Evolutionary conservation across 1,140 invertebrate genomes (phyloP).

Genomic region (Pissodes strobi): DNA sequence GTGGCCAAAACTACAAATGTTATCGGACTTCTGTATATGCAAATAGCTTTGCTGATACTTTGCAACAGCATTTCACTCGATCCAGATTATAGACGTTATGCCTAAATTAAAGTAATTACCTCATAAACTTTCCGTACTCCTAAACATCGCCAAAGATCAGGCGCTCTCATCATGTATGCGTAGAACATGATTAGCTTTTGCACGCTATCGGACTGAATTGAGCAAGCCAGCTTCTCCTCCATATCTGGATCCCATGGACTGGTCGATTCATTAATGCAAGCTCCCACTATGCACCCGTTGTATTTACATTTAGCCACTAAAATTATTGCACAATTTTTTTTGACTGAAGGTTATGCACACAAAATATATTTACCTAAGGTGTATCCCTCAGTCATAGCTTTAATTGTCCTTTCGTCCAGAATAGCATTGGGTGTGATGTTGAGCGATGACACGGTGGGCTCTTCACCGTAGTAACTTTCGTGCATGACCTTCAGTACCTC

Average conservation of each 20-base stretch:
- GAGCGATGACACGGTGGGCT: conserved; percentile 40
- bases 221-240: conserved; percentile 48
- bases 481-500: conserved; percentile 48
- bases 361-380: conserved; percentile 35
- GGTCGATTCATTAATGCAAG: conserved; percentile 53
- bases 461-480: conserved; percentile 44
- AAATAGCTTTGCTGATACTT: too few species aligned
- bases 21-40: too few species aligned
- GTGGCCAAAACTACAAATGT: too few species aligned
- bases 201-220: conserved; percentile 39
- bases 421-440: conserved; percentile 26
- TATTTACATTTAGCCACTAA: conserved; percentile 55
- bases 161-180: conserved; percentile 50
- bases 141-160: conserved; percentile 54
- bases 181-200: conserved; percentile 55
- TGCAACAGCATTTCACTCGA: too few species aligned
- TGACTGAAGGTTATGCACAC: too few species aligned
- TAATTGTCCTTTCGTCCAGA: conserved; percentile 41
- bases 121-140: conserved; percentile 55
- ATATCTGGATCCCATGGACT: conserved; percentile 49
- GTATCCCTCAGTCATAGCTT: conserved; percentile 52
- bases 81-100: too few species aligned
- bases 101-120: too few species aligned
- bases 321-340: too few species aligned
- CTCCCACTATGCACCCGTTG: conserved; percentile 54